A percentile compares a stretch with the other conserved stretches of the same genome.
These are phyloP conservation scores for Cheilinus undulatus DNA, from an alignment of 2,113 vertebrate genomes.

Conservation along the genomic window DNA sequence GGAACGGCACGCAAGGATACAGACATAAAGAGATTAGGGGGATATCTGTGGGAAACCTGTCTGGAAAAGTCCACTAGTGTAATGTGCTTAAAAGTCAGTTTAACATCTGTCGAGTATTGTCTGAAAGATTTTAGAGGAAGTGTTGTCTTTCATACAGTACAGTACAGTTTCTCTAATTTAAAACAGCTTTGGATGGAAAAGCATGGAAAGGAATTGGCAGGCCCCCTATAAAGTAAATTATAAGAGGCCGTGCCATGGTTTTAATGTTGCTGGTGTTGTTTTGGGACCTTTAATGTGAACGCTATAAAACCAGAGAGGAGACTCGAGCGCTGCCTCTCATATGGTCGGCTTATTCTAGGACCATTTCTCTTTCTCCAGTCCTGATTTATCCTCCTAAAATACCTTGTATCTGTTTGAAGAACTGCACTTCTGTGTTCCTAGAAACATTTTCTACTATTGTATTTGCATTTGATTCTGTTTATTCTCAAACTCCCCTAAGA, in stretches of 20 bases:
- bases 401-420: slow-evolving; percentile 15
- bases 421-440: slow-evolving; percentile 1
- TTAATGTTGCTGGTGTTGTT: slow-evolving; percentile 73
- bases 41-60: slow-evolving; percentile 72
- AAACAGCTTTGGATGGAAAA: slow-evolving; percentile 56
- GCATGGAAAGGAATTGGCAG: slow-evolving; percentile 44
- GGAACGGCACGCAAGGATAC: slow-evolving; percentile 50
- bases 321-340: slow-evolving; percentile 46
- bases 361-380: slow-evolving; percentile 33
- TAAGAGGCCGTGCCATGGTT: slow-evolving; percentile 59
- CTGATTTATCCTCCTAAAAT: slow-evolving; percentile 23
- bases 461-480: too few relatives aligned
- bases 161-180: slow-evolving; percentile 39
- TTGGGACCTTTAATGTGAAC: slow-evolving; percentile 69
- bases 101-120: slow-evolving; percentile 38
- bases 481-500: too few relatives aligned
- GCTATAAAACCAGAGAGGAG: slow-evolving; percentile 68
- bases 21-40: slow-evolving; percentile 49
- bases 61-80: slow-evolving; percentile 55
- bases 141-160: slow-evolving; percentile 1
- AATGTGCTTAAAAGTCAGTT: slow-evolving; percentile 17
- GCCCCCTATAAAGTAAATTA: slow-evolving; percentile 75
- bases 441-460: neutral
- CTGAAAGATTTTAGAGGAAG: slow-evolving; percentile 1
- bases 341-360: slow-evolving; percentile 44